A percentile compares a stretch with the other conserved stretches of the same genome.
Evolutionary conservation across 2,797 vertebrate species (phyloP).

Genomic region (Australoheros facetus): DNA sequence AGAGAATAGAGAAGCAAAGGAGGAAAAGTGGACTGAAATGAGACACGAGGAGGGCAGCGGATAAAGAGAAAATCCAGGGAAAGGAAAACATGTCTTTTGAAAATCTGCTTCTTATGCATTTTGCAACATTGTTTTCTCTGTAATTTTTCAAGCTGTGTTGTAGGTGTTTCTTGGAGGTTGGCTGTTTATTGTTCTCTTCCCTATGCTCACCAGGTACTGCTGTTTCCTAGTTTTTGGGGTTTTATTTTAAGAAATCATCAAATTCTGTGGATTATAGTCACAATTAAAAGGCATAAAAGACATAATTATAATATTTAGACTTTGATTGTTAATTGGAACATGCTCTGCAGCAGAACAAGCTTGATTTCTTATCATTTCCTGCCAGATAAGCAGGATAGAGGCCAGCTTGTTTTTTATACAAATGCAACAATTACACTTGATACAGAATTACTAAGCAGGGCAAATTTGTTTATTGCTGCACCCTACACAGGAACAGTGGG

Average conservation of each 20-base stretch:
- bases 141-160: background rate
- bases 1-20: background rate
- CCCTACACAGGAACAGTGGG: no score
- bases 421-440: no score
- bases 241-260: no score
- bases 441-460: no score
- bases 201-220: background rate
- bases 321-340: background rate
- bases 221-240: background rate
- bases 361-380: background rate
- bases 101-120: background rate
- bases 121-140: background rate
- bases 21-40: background rate
- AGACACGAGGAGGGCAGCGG: background rate
- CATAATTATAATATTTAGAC: background rate
- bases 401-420: no score
- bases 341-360: background rate
- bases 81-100: background rate
- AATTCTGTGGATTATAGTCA: background rate
- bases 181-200: background rate
- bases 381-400: no score
- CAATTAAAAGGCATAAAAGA: background rate
- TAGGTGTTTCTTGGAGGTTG: background rate
- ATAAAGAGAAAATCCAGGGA: background rate
- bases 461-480: no score